Base-by-base conservation (phyloP, 2,888 invertebrate species). In the Orgyia antiqua region DNA sequence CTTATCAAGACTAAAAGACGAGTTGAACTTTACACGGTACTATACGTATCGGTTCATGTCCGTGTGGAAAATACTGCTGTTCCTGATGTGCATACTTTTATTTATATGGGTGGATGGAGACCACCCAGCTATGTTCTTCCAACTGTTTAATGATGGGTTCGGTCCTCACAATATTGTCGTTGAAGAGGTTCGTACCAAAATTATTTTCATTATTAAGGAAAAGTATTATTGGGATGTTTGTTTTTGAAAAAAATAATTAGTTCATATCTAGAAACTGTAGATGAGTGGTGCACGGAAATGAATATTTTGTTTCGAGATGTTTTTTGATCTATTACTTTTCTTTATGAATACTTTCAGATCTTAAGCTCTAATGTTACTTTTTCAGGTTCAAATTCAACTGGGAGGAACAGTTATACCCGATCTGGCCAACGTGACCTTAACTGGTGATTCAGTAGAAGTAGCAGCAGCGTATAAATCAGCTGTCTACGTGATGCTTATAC, bases 1-100 rank as follows among this genome's bases (percentile, higher is more conserved):
- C 24, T 82, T 95, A 55, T 94, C 92, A 6, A 89, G 92, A 64
- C 88, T 95, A 27, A 95, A 95, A 65, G 93, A 93, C 30, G 91
- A 94, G 31, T 83, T 98, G 43, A 91, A 90, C 40, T 82, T 89
- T 31, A 93, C 94, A 1, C 90, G 97, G 28, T 97, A 97, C 62
- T 97, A 96, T 73, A 93, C 92, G 2, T 96, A 97, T 75, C 91
- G 96, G 56, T 94, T 96, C 62, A 89, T 98, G 30, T 95, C 97
- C 0, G 73, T 95, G 0, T 98, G 97, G 97, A 98, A 98, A 83
- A 94, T 97, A 32, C 31, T 88, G 4, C 46, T 93, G 20, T 97
- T 97, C 66, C 87, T 97, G 36, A 84, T 94, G 52, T 89, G 92
- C 32, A 90, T 94, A 37, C 59, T 95, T 8, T 80, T 94, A 20